Conservation (phyloP, 1,140 invertebrate genomes). For the Drosophila teissieri region DNA sequence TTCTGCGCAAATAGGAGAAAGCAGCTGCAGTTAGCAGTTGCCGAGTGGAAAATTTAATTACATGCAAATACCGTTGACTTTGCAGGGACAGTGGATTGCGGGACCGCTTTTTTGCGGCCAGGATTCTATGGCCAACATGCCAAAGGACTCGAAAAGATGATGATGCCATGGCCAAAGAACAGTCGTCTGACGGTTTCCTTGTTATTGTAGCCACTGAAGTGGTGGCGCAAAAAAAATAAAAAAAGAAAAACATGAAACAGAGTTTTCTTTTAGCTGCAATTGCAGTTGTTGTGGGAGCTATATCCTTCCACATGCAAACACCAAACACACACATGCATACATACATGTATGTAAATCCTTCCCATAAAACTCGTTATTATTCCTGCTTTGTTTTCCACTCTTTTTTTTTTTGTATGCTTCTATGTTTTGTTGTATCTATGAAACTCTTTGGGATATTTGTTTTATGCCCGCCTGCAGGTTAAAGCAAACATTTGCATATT, state of each 20-base stretch:
- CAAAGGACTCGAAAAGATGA: slow-evolving; percentile 27
- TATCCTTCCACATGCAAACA: slow-evolving; percentile 26
- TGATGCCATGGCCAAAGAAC: slow-evolving; percentile 42
- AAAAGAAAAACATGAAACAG: slow-evolving; percentile 17
- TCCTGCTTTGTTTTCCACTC: slow-evolving; percentile 32
- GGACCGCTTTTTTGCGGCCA: slow-evolving; percentile 6
- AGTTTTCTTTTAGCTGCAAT: slow-evolving; percentile 44
- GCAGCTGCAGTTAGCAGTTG: slow-evolving; percentile 69
- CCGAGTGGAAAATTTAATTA: slow-evolving; percentile 76
- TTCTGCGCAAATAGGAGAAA: slow-evolving; percentile 63
- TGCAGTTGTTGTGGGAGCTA: slow-evolving; percentile 36
- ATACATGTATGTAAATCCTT: slow-evolving; percentile 38
- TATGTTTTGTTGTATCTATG: slow-evolving; percentile 29
- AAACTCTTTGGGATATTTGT: slow-evolving; percentile 42
- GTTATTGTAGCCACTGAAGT: slow-evolving; percentile 43
- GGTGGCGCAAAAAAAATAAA: slow-evolving; percentile 14
- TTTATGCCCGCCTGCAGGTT: slow-evolving; percentile 43
- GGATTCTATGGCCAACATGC: slow-evolving; percentile 31
- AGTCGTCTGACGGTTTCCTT: slow-evolving; percentile 40
- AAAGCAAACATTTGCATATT: slow-evolving; percentile 54
- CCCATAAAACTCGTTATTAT: slow-evolving; percentile 49
- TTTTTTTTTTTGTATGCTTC: slow-evolving; percentile 3
- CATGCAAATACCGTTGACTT: slow-evolving; percentile 74
- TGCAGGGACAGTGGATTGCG: slow-evolving; percentile 30
- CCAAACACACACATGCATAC: neutral